phyloP scores from a whole-genome alignment of 2,797 vertebrate species.

The Anguilla anguilla region DNA sequence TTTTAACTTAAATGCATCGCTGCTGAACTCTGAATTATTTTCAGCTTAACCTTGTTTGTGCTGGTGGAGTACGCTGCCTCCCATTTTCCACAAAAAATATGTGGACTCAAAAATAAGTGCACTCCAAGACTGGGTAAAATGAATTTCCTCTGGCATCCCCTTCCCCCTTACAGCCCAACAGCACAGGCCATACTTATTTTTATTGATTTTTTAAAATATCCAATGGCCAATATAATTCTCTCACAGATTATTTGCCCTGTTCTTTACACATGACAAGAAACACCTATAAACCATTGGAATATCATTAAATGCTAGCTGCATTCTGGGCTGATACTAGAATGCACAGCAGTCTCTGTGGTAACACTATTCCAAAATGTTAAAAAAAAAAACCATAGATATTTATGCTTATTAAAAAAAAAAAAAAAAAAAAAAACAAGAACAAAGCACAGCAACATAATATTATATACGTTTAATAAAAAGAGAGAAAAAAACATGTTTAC shows the following conservation, averaged over 20 bases:
- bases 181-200: background rate
- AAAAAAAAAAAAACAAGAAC: background rate
- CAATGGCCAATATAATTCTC: background rate
- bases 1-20: slow-evolving; percentile 66
- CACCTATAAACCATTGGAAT: background rate
- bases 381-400: background rate
- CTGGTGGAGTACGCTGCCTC: slow-evolving; percentile 46
- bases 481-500: slow-evolving; percentile 27
- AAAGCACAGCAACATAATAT: background rate
- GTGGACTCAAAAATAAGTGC: background rate
- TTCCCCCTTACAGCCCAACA: background rate
- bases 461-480: background rate
- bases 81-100: slow-evolving; percentile 12
- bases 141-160: background rate
- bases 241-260: background rate
- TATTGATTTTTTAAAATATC: slow-evolving; percentile 1
- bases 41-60: slow-evolving; percentile 63
- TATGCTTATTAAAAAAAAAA: background rate
- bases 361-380: background rate
- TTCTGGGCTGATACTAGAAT: background rate
- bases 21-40: slow-evolving; percentile 67
- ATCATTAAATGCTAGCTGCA: background rate
- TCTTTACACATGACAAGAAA: background rate
- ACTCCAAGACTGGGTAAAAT: background rate
- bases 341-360: background rate